Base-by-base conservation (phyloP, 1,140 invertebrate species). In the Aphelinus certus region DNA sequence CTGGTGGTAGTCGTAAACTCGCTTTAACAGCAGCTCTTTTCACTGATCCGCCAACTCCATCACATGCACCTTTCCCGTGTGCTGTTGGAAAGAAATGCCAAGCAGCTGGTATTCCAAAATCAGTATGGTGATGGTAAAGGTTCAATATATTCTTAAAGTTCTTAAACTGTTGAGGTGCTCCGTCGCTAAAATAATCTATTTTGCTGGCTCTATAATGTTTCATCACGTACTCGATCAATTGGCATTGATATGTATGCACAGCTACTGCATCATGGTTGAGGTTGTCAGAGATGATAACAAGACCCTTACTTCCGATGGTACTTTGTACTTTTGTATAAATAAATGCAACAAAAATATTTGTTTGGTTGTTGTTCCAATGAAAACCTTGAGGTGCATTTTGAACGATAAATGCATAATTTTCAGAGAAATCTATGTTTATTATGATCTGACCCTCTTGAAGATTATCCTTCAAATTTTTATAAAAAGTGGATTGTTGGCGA, bases 371-470 rank as follows among this genome's bases (percentile, higher is more conserved):
- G 26, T 26, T 26, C 62, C 62, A 64, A 48, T 64, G 79, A 67
- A 68, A 80, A 5, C 76, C 66, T 70, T 81, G 80, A 45, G 79
- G 78, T 46, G 76, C 79, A 78, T 83, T 77, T 69, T 83, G 79
- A 61, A 82, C 71, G 3, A 81, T 26, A 26, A 26, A 26, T 26
- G 26, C 26, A 26, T 26, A 26, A 26, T 26, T 26, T 26, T 26
- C 26, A 82, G 77, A 78, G 77, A 83, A 84, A 76, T 84, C 81
- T 51, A 76, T 77, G 48, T 78, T 51, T 7, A 76, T 61, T 43
- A 80, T 51, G 69, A 65, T 64, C 48, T 76, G 73, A 66, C 65
- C 10, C 55, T 76, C 62, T 70, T 26, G 26, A 3, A 79, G 56
- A 56, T 67, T 71, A 61, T 56, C 55, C 69, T 80, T 78, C 1